Conservation (phyloP, 2,888 invertebrate species). For the Lamproptera curius region DNA sequence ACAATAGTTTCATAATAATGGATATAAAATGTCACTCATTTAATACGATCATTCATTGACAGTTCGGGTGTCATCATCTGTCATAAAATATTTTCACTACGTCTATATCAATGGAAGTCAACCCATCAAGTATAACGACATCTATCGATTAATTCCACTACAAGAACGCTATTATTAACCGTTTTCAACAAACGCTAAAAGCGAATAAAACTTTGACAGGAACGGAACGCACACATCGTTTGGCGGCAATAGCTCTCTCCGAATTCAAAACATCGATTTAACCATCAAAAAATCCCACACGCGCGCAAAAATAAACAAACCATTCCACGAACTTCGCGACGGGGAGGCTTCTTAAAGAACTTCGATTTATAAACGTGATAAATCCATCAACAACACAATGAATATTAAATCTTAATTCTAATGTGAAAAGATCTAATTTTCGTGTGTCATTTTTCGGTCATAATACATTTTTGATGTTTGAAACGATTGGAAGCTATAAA, state of each 20-base stretch:
- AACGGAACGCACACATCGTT: constrained; percentile 17
- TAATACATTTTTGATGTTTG: not conserved
- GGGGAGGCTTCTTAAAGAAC: constrained; percentile 24
- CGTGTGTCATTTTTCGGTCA: constrained; percentile 18
- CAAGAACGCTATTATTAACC: too few relatives aligned
- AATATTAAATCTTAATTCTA: constrained; percentile 25
- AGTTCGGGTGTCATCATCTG: too few relatives aligned
- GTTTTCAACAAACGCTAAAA: too few relatives aligned
- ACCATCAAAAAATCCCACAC: constrained; percentile 36
- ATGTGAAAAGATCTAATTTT: constrained; percentile 5
- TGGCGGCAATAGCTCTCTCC: constrained; percentile 25
- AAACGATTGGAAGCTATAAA: constrained; percentile 41
- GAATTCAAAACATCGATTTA: constrained; percentile 28
- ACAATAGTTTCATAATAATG: too few relatives aligned
- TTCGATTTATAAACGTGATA: constrained; percentile 10
- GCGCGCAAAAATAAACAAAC: constrained; percentile 39
- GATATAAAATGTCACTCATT: too few relatives aligned
- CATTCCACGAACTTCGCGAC: constrained; percentile 35
- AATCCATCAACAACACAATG: not conserved
- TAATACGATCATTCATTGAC: too few relatives aligned
- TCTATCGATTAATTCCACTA: too few relatives aligned
- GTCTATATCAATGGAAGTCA: too few relatives aligned
- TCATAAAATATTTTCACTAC: too few relatives aligned
- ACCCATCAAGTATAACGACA: too few relatives aligned
- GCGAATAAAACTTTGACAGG: too few relatives aligned